Evolutionary conservation across 1,140 invertebrate genomes (phyloP).

Genomic region (Oedothorax gibbosus): DNA sequence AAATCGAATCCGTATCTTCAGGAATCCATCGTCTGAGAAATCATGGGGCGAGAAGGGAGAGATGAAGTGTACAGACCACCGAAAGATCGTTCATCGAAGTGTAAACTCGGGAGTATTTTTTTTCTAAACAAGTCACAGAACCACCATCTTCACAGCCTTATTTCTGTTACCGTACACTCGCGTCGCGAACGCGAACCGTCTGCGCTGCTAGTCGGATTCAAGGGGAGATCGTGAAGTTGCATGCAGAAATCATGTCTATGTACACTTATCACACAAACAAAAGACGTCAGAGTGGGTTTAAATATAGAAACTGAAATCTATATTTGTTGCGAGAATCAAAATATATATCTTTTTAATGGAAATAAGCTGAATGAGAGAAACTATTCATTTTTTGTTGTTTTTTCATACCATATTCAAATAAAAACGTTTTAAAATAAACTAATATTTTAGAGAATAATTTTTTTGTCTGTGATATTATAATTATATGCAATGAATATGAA

Average conservation of each 20-base stretch:
- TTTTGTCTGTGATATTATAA: too few species aligned
- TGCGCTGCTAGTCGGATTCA: constrained; percentile 1
- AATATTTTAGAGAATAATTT: too few species aligned
- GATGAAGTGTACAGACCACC: neutral
- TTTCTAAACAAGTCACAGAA: constrained; percentile 40
- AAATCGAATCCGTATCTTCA: constrained; percentile 10
- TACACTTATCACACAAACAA: constrained; percentile 48
- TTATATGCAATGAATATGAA: too few species aligned
- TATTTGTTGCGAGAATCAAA: constrained; percentile 15
- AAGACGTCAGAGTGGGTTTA: constrained; percentile 46
- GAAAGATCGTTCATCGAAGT: constrained; percentile 21
- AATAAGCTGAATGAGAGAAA: too few species aligned
- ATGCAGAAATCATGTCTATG: constrained; percentile 16
- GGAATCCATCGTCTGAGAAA: neutral
- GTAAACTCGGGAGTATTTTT: constrained; percentile 29
- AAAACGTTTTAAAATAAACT: too few species aligned
- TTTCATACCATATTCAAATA: too few species aligned
- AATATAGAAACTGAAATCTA: constrained; percentile 51
- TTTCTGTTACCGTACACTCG: constrained; percentile 50
- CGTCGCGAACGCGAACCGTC: constrained; percentile 47
- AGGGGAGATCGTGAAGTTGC: constrained; percentile 10
- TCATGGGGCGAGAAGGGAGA: neutral
- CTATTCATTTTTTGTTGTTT: too few species aligned
- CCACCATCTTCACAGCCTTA: constrained; percentile 36
- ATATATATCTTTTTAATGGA: too few species aligned